These are phyloP conservation scores for Irena cyanogastra DNA, from an alignment of 2,113 vertebrate species.

Conservation along the genomic window DNA sequence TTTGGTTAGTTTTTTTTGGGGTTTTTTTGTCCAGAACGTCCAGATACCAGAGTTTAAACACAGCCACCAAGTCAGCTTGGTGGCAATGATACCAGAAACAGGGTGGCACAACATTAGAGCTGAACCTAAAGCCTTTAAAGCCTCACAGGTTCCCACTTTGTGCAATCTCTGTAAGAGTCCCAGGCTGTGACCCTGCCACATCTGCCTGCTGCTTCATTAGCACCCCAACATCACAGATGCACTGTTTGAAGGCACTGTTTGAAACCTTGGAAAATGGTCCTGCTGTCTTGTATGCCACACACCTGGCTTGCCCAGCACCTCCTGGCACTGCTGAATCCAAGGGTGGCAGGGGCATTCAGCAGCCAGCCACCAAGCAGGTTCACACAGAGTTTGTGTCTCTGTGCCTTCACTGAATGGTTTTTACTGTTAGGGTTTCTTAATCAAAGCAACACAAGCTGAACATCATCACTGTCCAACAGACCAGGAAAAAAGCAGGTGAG, in stretches of 20 bases:
- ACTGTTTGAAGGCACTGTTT: neutral
- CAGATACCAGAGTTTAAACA: neutral
- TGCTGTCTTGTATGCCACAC: neutral
- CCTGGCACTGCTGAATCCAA: neutral
- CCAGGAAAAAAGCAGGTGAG: neutral
- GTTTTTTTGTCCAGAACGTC: neutral
- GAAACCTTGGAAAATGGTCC: neutral
- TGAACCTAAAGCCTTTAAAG: neutral
- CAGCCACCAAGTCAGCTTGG: neutral
- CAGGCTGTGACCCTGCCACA: neutral
- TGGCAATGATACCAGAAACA: neutral
- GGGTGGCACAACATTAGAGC: neutral
- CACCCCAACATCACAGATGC: neutral
- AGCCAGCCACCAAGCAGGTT: neutral
- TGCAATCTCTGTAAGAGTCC: neutral
- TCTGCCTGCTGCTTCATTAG: neutral
- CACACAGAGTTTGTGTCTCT: neutral
- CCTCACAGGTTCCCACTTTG: accelerated
- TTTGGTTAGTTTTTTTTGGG: neutral
- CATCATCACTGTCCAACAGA: neutral
- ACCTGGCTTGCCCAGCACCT: neutral
- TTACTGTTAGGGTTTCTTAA: neutral
- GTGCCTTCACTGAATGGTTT: neutral
- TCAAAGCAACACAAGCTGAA: neutral
- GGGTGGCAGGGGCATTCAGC: neutral